Percentiles rank a stretch among this genome's conserved stretches.
These are phyloP conservation scores for Drosophila pseudoananassae DNA, from an alignment of 1,140 invertebrate genomes.

Conservation along the genomic window DNA sequence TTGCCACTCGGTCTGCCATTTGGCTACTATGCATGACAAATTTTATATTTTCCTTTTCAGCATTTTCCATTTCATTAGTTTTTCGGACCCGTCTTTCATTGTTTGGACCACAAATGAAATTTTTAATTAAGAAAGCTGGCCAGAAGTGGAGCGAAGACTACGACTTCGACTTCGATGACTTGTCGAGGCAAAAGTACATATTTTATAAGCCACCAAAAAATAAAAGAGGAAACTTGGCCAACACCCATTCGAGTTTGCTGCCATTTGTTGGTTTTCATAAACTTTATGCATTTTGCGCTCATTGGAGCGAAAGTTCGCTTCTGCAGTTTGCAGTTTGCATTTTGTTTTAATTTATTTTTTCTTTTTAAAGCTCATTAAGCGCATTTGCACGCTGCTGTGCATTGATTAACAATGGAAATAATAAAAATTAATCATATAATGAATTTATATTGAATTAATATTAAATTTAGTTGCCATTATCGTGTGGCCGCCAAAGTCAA, in stretches of 20 bases:
- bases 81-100: conserved; percentile 19
- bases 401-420: conserved; percentile 60
- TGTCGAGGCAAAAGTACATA: conserved; percentile 23
- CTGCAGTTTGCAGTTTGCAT: conserved; percentile 1
- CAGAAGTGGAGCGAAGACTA: conserved; percentile 19
- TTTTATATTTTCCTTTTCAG: conserved; percentile 29
- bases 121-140: conserved; percentile 60
- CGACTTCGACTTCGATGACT: conserved; percentile 42
- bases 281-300: conserved; percentile 36
- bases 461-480: conserved; percentile 59
- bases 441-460: conserved; percentile 74
- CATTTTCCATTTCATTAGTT: conserved; percentile 58
- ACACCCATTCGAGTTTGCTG: conserved; percentile 6
- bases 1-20: conserved; percentile 8
- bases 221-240: conserved; percentile 26
- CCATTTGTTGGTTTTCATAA: conserved; percentile 47
- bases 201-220: conserved; percentile 27
- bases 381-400: conserved; percentile 48
- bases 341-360: conserved; percentile 36
- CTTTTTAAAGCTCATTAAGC: conserved; percentile 67
- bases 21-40: conserved; percentile 29
- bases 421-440: conserved; percentile 69
- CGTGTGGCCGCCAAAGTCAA: conserved; percentile 52
- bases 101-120: conserved; percentile 44
- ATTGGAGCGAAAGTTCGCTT: conserved; percentile 8